Base-by-base conservation (phyloP, 2,888 invertebrate species). In the Helicoverpa assulta region DNA sequence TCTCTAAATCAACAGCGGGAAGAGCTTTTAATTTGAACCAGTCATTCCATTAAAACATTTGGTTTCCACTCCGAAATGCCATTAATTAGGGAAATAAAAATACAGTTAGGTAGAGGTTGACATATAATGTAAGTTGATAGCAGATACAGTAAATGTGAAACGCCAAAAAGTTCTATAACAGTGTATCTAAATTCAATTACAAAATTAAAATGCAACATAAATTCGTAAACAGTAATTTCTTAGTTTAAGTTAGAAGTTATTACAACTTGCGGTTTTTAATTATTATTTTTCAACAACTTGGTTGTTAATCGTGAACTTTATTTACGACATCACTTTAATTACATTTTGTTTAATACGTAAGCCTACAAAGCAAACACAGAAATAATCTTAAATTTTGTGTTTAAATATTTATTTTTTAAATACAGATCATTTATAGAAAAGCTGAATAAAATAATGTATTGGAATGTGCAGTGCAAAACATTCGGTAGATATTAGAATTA, bases 41-140 rank as follows among this genome's bases (percentile, higher is more conserved):
- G 50, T 61, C 64, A 55, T 51, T 40, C 29, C 67, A 69, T 80
- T 79, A 79, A 70, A 73, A 79, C 73, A 66, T 66, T 55, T 62
- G 52, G 61, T 71, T 69, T 52, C 63, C 37, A 68, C 43, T 61
- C 21, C 51, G 19, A 54, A 67, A 21, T 26, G 50, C 57, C 64
- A 68, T 70, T 67, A 69, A 67, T 52, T 73, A 4, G 52, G 63
- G 59, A 53, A 50, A 55, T 63, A 67, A 52, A 51, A 67, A 59
- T 62, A 51, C 19, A 51, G 53, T 66, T 53, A 54, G 53, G 66
- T 53, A 57, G 51, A 47, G 53, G 60, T 59, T 64, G 37, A 50
- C 26, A 63, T 33, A 29, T 47, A 40, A 40, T 47, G n/a, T 58
- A 14, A 12, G 26, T 61, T 53, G 40, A 62, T 52, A 47, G 47